These are phyloP conservation scores for Uloborus diversus DNA, from an alignment of 1,140 invertebrate genomes.

Conservation along the genomic window DNA sequence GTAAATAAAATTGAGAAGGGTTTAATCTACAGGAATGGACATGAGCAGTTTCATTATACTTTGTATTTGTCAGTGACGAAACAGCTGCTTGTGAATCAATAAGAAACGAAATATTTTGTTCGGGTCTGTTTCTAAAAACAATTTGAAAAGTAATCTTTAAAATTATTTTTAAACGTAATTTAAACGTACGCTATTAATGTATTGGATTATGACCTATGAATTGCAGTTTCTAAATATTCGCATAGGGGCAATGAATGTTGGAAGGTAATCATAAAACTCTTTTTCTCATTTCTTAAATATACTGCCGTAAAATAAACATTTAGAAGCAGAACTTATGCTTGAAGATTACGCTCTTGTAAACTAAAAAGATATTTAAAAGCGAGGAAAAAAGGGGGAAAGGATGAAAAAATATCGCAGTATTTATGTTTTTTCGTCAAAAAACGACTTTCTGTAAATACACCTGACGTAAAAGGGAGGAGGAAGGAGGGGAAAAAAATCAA, in stretches of 20 bases:
- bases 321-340: slow-evolving; percentile 3
- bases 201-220: too few species aligned
- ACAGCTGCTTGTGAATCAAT: too few species aligned
- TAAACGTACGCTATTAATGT: too few species aligned
- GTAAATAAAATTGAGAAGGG: too few species aligned
- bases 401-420: slow-evolving; percentile 21
- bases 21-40: too few species aligned
- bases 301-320: slow-evolving; percentile 40
- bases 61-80: too few species aligned
- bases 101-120: too few species aligned
- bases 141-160: too few species aligned
- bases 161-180: too few species aligned
- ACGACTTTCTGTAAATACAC: slow-evolving; percentile 33
- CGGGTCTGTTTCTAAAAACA: too few species aligned
- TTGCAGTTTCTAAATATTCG: not conserved
- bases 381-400: slow-evolving; percentile 13
- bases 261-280: slow-evolving; percentile 31
- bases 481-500: not conserved
- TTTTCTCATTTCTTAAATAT: slow-evolving; percentile 27
- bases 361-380: slow-evolving; percentile 1
- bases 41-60: too few species aligned
- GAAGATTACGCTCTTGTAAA: slow-evolving; percentile 40
- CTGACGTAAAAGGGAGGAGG: not conserved
- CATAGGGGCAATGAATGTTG: not conserved
- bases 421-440: slow-evolving; percentile 35